Evolutionary conservation across 2,797 vertebrate genomes (phyloP).

Genomic region (Ctenopoma kingsleyae): DNA sequence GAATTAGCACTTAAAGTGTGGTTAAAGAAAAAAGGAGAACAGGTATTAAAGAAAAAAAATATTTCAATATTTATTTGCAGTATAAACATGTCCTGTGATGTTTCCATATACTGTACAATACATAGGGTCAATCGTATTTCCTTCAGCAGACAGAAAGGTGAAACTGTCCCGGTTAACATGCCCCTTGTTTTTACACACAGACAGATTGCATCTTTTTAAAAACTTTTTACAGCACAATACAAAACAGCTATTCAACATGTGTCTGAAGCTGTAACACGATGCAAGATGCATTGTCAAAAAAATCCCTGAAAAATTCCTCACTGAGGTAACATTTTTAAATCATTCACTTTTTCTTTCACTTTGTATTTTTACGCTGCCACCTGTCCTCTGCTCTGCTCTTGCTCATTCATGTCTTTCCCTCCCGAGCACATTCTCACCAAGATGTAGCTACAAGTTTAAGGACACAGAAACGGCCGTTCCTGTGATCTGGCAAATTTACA

Average conservation of each 20-base stretch:
- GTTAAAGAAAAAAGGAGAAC: slow-evolving; percentile 48
- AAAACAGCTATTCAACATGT: slow-evolving; percentile 89
- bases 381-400: slow-evolving; percentile 39
- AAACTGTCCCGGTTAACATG: slow-evolving; percentile 90
- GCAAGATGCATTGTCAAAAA: slow-evolving; percentile 91
- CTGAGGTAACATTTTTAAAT: slow-evolving; percentile 93
- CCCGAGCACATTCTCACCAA: slow-evolving; percentile 67
- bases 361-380: slow-evolving; percentile 53
- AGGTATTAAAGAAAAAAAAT: slow-evolving; percentile 96
- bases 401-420: slow-evolving; percentile 37
- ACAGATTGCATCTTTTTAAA: slow-evolving; percentile 88
- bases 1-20: background rate
- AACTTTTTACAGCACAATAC: slow-evolving; percentile 91
- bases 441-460: slow-evolving; percentile 85
- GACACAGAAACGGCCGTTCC: slow-evolving; percentile 87
- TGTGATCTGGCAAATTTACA: slow-evolving; percentile 85
- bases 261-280: slow-evolving; percentile 91
- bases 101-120: slow-evolving; percentile 90
- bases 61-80: slow-evolving; percentile 98
- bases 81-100: slow-evolving; percentile 98
- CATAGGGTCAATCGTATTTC: slow-evolving; percentile 90
- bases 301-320: slow-evolving; percentile 97
- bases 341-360: slow-evolving; percentile 79
- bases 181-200: slow-evolving; percentile 88
- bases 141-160: slow-evolving; percentile 93